Conservation (phyloP, 1,140 invertebrate genomes). For the Adelges cooleyi region DNA sequence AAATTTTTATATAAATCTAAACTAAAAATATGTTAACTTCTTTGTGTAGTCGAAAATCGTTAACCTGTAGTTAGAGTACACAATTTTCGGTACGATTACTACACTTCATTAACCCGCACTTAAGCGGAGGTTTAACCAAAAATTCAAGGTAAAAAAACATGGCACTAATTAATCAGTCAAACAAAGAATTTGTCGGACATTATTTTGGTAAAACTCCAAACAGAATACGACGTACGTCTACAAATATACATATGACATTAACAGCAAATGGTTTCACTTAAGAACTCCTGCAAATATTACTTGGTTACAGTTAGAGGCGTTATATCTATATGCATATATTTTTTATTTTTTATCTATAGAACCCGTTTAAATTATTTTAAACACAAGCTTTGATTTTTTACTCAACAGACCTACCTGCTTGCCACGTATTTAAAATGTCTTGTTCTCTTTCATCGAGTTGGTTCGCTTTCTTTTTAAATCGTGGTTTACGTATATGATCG, state of each 20-base stretch:
- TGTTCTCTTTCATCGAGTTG: conserved; percentile 4
- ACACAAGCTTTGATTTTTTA: no score
- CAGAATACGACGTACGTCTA: background rate
- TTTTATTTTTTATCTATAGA: background rate
- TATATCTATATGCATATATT: no score
- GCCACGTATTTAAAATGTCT: conserved; percentile 24
- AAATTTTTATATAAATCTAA: no score
- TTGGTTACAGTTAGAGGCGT: no score
- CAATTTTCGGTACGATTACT: no score
- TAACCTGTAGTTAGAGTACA: no score
- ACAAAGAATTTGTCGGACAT: background rate
- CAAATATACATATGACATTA: background rate
- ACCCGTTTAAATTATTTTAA: no score
- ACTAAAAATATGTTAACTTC: no score
- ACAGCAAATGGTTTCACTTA: background rate
- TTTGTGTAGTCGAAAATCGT: no score
- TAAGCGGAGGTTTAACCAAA: background rate
- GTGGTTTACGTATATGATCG: background rate
- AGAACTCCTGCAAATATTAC: no score
- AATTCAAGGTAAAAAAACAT: conserved; percentile 7
- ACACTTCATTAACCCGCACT: background rate
- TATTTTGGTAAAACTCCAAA: conserved; percentile 6
- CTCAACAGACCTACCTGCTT: conserved; percentile 7
- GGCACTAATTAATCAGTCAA: conserved; percentile 6
- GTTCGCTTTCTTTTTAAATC: conserved; percentile 19